Percentiles rank a stretch among this genome's conserved stretches.
Evolutionary conservation across 2,888 invertebrate species (phyloP).

Genomic region (Lepidocyrtoides sp.): DNA sequence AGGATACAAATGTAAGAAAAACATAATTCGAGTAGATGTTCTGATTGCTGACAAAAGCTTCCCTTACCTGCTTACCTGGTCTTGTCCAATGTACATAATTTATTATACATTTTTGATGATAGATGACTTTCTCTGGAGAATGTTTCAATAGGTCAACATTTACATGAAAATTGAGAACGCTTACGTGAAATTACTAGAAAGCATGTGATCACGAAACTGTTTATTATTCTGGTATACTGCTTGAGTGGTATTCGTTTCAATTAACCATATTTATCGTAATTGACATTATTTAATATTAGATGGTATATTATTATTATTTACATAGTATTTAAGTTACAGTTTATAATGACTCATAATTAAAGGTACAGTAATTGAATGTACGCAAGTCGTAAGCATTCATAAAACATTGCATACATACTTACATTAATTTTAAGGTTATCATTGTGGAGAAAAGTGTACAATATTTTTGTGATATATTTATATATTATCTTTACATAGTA

Average conservation of each 20-base stretch:
- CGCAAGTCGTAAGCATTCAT: background rate
- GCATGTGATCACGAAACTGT: conserved; percentile 40
- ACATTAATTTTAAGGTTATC: background rate
- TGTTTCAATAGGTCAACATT: too few relatives aligned
- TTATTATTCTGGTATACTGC: conserved; percentile 64
- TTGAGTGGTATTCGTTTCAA: conserved; percentile 61
- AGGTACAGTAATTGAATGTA: conserved; percentile 60
- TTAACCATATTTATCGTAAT: too few relatives aligned
- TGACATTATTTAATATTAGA: background rate
- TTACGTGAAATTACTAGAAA: too few relatives aligned
- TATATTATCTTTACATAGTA: too few relatives aligned
- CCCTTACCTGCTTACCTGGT: too few relatives aligned
- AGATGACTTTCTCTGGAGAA: too few relatives aligned
- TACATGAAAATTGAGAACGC: too few relatives aligned
- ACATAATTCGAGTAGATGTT: too few relatives aligned
- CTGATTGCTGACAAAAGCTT: too few relatives aligned
- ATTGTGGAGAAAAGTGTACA: background rate
- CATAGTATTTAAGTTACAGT: background rate
- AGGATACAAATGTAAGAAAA: too few relatives aligned
- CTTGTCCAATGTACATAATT: too few relatives aligned
- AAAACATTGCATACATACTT: background rate
- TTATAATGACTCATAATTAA: background rate
- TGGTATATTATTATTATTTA: background rate
- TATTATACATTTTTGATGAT: too few relatives aligned
- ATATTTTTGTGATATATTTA: conserved; percentile 10